Evolutionary conservation across 2,888 invertebrate species (phyloP), one percentile per base, ranked within the genome.

Genomic region (Nomada fucata): DNA sequence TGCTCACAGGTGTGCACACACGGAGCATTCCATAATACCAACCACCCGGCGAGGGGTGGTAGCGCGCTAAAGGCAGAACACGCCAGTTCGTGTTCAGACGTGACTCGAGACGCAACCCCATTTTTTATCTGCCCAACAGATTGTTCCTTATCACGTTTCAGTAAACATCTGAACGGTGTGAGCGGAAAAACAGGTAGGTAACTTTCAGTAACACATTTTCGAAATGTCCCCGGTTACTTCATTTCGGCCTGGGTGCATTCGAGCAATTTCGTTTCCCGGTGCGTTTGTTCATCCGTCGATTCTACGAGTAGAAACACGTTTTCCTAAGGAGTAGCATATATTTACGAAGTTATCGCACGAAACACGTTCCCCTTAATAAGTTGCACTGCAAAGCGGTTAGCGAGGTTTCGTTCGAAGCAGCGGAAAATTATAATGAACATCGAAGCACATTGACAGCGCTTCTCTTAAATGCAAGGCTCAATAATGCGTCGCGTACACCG

Each of bases 71-170:
- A 77, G 79, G 85, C 76, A 61, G 77, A 86, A 89, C 91, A 91
- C 90, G 91, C 89, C 93, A 93, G 93, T 93, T 88, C 91, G 90
- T 91, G 89, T 88, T 91, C 85, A 90, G 92, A 93, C 92, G 91
- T 90, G 92, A 91, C 91, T 91, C 92, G 90, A 89, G 90, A 89
- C 89, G 88, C 91, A 90, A 78, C 88, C 85, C 84, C 75, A 74
- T 89, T 90, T 89, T 90, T 89, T 79, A 86, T 65, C 76, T 74
- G 23, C 36, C 36, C 52, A 36, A 76, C 50, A 57, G 69, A 73
- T 63, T 71, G 72, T 63, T 74, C 67, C 59, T 73, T 72, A 73
- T 61, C 76, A 42, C 72, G 68, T 69, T 65, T 65, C 36, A 47
- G 2, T 68, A 60, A 60, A 72, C 50, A 63, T 53, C 63, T 47